Base-by-base conservation (phyloP, 1,140 invertebrate species). In the Campoletis sonorensis region DNA sequence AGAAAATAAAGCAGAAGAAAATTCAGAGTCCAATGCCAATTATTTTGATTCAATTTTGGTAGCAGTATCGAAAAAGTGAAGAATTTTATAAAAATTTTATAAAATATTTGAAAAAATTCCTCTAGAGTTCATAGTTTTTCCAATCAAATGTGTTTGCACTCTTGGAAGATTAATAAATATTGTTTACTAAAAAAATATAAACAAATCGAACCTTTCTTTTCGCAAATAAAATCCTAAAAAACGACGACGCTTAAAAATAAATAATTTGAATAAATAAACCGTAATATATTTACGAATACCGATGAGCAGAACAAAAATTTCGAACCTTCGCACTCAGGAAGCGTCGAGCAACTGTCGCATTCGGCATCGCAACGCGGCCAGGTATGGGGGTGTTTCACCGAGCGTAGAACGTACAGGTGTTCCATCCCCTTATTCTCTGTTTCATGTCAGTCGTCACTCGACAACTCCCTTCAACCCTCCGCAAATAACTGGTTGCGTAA, bases 271-370 rank as follows among this genome's bases (percentile, higher is more conserved):
- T 33, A 18, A 70, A 33, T 70, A 37, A n/a, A n/a, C n/a, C 3
- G 67, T 18, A 70, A 70, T 70, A 33, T 70, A 33, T 70, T n/a
- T n/a, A n/a, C 10, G 54, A 21, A 7, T 58, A 11, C 21, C 18
- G 23, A 4, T 27, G n/a, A 72, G 16, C 0, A 40, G 26, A 23
- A 51, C 15, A 27, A 5, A 16, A 75, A 54, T 54, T 54, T 33
- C 58, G 78, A 80, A 49, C 75, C 54, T 73, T 58, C 75, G 54
- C 64, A 27, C 61, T 49, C 23, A 83, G 49, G 67, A 33, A 72
- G 23, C 54, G 45, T 33, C 79, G 72, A 83, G 82, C 82, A 81
- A 83, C 82, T 83, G 82, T 83, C 82, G 82, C 76, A 73, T 77
- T 83, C 68, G 79, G 61, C 49, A 80, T 79, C 58, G 82, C 70